Base-by-base conservation (phyloP, 2,888 invertebrate species). In the Apantesis nais region DNA sequence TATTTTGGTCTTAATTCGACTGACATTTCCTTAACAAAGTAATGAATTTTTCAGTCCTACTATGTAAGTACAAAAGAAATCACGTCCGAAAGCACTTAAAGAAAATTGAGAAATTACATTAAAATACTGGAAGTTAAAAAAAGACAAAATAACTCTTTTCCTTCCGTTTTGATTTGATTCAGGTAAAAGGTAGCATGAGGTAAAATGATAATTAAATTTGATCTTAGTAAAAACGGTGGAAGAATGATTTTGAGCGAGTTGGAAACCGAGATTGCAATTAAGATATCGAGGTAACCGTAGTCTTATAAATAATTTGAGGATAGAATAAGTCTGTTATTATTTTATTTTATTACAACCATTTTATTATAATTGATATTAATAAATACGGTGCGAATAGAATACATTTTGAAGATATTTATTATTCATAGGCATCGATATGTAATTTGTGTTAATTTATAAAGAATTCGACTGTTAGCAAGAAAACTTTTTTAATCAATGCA, bases 131-230 rank as follows among this genome's bases (percentile, higher is more conserved):
- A 80, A 71, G 67, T 74, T 75, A 60, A 75, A 78, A 74, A 41
- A 67, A 67, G 70, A 34, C 55, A 63, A 78, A 78, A 71, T 72
- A 60, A 29, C 34, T n/a, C 60, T 68, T 74, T 72, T 81, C 64
- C 58, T 62, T 77, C 74, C 66, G 60, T 72, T 74, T 72, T 77
- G 67, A 71, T 77, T 75, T 79, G 74, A 76, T 74, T 79, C 31
- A 72, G 72, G 72, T 73, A 69, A 77, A 74, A 75, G 48, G 67
- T 65, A 68, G 67, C 64, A 19, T 55, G 68, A 76, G 73, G 73
- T 76, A 58, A 75, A 75, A 72, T 66, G 74, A 66, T 76, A 79
- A 81, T 81, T 79, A 78, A 77, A 81, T 81, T 80, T 74, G 78
- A 75, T 80, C 71, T 78, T 72, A 66, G 74, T 62, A 71, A 76